phyloP scores from a whole-genome alignment of 2,797 vertebrate species.

The Arremon brunneinucha region DNA sequence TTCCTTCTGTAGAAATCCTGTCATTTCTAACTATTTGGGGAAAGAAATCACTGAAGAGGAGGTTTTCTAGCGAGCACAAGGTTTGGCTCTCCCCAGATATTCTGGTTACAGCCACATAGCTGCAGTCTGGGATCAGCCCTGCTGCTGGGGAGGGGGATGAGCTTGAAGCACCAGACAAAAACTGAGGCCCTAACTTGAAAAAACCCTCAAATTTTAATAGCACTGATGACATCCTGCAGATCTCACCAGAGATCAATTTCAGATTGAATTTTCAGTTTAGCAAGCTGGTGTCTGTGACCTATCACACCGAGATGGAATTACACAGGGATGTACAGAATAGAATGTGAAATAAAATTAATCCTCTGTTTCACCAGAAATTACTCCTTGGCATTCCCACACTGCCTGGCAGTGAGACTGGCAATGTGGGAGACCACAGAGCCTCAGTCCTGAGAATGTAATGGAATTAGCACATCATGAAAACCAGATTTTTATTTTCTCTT shows the following conservation, averaged over 20 bases:
- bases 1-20: neutral
- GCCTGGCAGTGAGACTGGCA: neutral
- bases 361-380: neutral
- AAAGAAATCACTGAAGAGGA: neutral
- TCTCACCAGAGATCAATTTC: neutral
- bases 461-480: neutral
- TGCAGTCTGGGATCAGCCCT: neutral
- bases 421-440: neutral
- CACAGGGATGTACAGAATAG: rapidly evolving
- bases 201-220: neutral
- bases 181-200: neutral
- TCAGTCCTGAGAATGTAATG: neutral
- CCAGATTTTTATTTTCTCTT: neutral
- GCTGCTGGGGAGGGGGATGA: neutral
- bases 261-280: neutral
- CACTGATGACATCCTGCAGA: neutral
- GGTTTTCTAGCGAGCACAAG: neutral
- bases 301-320: neutral
- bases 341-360: neutral
- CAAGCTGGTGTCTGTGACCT: neutral
- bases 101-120: neutral
- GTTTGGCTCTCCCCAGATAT: neutral
- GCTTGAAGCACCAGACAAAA: neutral
- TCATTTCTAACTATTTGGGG: neutral
- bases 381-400: neutral